Evolutionary conservation across 2,888 invertebrate genomes (phyloP).

Genomic region (Maniola hyperantus): DNA sequence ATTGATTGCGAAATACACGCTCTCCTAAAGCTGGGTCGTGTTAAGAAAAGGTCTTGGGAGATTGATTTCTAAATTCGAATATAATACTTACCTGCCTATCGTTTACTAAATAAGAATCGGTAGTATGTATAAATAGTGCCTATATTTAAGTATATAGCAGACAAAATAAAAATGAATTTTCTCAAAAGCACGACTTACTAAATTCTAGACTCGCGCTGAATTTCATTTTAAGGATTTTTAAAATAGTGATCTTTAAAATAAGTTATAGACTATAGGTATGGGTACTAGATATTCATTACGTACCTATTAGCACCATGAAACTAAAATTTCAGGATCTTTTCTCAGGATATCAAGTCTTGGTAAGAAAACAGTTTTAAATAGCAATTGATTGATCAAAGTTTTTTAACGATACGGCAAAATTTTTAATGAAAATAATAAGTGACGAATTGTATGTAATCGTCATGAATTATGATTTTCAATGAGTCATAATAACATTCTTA

Average conservation of each 20-base stretch:
- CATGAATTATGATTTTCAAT: background rate
- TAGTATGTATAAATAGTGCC: background rate
- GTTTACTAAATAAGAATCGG: background rate
- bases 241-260: too few relatives aligned
- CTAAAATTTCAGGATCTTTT: slow-evolving; percentile 2
- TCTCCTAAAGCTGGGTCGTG: slow-evolving; percentile 45
- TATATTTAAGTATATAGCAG: too few relatives aligned
- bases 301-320: background rate
- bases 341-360: background rate
- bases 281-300: background rate
- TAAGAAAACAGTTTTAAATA: background rate
- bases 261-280: too few relatives aligned
- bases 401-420: background rate
- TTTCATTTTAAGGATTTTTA: too few relatives aligned
- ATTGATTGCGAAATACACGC: slow-evolving; percentile 55
- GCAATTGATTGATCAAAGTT: too few relatives aligned
- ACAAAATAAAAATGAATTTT: too few relatives aligned
- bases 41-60: background rate
- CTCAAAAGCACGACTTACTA: too few relatives aligned
- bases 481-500: background rate
- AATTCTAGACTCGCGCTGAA: too few relatives aligned
- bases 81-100: background rate
- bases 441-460: background rate
- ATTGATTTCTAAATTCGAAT: background rate
- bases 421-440: background rate